These are phyloP conservation scores for Pipra filicauda DNA, from an alignment of 2,113 vertebrate genomes.

Conservation along the genomic window DNA sequence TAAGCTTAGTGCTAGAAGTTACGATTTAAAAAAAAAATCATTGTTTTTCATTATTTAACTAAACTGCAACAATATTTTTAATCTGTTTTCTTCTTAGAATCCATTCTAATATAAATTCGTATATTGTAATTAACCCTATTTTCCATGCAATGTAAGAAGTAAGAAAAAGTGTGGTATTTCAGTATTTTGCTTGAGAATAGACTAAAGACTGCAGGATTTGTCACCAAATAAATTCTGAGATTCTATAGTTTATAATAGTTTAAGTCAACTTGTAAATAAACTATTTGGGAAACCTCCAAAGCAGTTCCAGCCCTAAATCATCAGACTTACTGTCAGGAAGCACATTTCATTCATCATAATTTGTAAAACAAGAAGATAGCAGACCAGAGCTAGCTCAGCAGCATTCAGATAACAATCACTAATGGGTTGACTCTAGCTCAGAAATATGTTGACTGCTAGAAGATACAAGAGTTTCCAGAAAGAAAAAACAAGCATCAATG, in stretches of 20 bases:
- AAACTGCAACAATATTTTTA: neutral
- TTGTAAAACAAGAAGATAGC: neutral
- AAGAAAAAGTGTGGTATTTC: neutral
- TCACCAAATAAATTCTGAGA: neutral
- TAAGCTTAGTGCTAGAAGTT: neutral
- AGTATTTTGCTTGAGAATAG: neutral
- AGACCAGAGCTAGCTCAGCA: neutral
- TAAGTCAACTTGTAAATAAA: neutral
- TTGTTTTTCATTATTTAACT: neutral
- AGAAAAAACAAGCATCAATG: neutral
- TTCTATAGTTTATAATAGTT: neutral
- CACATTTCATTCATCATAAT: neutral
- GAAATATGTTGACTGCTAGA: neutral
- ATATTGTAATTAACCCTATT: neutral
- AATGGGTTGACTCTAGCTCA: neutral
- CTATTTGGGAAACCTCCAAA: neutral
- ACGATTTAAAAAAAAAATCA: neutral
- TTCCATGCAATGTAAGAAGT: neutral
- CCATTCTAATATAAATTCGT: neutral
- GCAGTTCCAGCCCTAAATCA: neutral
- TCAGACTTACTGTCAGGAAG: neutral
- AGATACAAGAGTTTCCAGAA: slow-evolving; percentile 3
- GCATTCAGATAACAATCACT: neutral
- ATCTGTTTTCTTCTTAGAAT: neutral
- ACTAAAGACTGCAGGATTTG: neutral